A percentile compares a stretch with the other conserved stretches of the same genome.
phyloP scores from a whole-genome alignment of 1,140 invertebrate species.

The Asobara japonica region DNA sequence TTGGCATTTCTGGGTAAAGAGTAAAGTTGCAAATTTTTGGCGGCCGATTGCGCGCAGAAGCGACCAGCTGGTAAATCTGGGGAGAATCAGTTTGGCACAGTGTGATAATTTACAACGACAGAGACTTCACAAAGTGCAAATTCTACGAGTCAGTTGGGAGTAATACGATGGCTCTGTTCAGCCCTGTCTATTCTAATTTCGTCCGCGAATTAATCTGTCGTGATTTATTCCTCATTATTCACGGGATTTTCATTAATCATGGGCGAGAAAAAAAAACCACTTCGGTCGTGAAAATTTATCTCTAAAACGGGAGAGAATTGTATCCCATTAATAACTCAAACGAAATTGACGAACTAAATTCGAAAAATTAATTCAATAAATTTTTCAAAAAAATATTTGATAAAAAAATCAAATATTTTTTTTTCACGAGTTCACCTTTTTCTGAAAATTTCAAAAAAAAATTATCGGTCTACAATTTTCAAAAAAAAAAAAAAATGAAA shows the following conservation, averaged over 20 bases:
- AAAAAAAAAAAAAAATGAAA: too few relatives aligned
- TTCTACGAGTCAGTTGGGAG: neutral
- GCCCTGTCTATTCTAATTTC: neutral
- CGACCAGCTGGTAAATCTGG: constrained; percentile 21
- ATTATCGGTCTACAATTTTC: too few relatives aligned
- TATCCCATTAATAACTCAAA: too few relatives aligned
- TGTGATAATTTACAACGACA: constrained; percentile 4
- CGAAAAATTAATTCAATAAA: too few relatives aligned
- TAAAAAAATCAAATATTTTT: too few relatives aligned
- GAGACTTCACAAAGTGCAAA: constrained; percentile 1
- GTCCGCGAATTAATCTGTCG: neutral
- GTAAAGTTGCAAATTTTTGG: constrained; percentile 23
- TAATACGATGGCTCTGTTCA: neutral
- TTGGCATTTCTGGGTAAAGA: constrained; percentile 22
- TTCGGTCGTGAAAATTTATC: too few relatives aligned
- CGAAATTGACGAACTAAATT: too few relatives aligned
- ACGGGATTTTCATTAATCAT: neutral
- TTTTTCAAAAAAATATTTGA: too few relatives aligned
- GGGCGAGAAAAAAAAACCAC: too few relatives aligned
- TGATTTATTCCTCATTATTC: neutral
- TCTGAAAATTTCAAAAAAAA: too few relatives aligned
- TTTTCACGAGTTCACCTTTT: too few relatives aligned
- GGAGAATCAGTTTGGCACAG: constrained; percentile 15
- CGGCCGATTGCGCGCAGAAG: neutral
- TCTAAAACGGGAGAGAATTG: too few relatives aligned